Percentiles rank a stretch among this genome's conserved stretches.
phyloP scores from a whole-genome alignment of 1,140 invertebrate genomes.

The Drosophila kikkawai region DNA sequence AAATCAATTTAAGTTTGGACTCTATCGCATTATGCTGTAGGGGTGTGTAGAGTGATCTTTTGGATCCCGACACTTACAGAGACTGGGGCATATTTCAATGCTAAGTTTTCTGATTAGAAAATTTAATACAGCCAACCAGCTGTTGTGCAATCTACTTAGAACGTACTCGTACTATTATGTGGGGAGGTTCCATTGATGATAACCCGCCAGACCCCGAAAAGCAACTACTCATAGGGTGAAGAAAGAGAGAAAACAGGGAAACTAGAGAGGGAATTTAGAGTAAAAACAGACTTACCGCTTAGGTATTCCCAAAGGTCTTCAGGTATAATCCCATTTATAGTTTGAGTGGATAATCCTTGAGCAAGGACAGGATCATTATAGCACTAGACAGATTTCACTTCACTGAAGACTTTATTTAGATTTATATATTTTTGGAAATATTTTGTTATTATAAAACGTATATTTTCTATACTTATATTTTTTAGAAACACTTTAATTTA shows the following conservation, averaged over 20 bases:
- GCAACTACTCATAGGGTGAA: background rate
- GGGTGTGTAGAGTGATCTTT: background rate
- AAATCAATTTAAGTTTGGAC: constrained; percentile 73
- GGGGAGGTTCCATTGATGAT: constrained; percentile 21
- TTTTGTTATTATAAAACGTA: background rate
- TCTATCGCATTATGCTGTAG: constrained; percentile 46
- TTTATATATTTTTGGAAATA: background rate
- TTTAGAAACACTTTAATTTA: constrained; percentile 37
- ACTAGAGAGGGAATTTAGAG: background rate
- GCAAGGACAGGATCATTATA: constrained; percentile 17
- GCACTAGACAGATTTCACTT: constrained; percentile 24
- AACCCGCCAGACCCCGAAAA: constrained; percentile 43
- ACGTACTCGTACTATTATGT: constrained; percentile 4
- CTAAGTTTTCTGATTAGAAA: constrained; percentile 60
- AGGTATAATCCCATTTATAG: constrained; percentile 61
- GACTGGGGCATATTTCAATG: constrained; percentile 47
- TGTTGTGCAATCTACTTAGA: constrained; percentile 43
- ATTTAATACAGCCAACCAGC: constrained; percentile 14
- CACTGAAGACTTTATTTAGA: background rate
- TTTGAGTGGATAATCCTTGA: constrained; percentile 34
- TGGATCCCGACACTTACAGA: background rate
- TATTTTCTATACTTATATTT: constrained; percentile 4
- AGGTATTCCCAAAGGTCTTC: constrained; percentile 37
- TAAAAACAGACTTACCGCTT: constrained; percentile 44
- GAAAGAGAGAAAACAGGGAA: background rate